A percentile compares a stretch with the other conserved stretches of the same genome.
These are phyloP conservation scores for Selene dorsalis DNA, from an alignment of 2,797 vertebrate genomes.

Conservation along the genomic window DNA sequence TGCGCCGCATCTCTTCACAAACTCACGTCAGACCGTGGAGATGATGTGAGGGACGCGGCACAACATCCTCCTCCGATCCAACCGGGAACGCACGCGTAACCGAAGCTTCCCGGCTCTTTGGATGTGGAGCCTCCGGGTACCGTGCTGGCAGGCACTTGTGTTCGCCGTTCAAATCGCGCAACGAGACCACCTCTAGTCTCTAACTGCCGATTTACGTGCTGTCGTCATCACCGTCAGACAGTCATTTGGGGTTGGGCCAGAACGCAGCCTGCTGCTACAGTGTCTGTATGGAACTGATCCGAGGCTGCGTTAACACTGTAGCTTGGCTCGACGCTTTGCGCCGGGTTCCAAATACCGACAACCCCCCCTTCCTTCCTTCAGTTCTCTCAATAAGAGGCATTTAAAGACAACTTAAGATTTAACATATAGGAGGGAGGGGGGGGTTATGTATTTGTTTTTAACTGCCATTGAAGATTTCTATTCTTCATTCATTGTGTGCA, in stretches of 20 bases:
- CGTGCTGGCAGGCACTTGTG: conserved; percentile 41
- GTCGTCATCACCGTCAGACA: conserved; percentile 70
- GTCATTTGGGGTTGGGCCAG: conserved; percentile 59
- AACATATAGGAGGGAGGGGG: neutral
- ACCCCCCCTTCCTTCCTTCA: too few species aligned
- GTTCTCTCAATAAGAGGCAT: neutral
- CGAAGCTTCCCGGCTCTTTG: conserved; percentile 20
- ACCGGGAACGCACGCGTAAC: conserved; percentile 27
- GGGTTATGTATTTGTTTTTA: neutral
- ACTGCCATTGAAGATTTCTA: neutral
- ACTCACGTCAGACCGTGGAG: neutral
- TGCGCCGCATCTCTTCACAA: conserved; percentile 3
- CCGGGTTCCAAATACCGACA: conserved; percentile 3
- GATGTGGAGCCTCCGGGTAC: conserved; percentile 36
- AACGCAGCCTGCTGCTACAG: conserved; percentile 34
- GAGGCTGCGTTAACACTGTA: conserved; percentile 23
- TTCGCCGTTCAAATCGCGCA: conserved; percentile 55
- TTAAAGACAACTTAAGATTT: conserved; percentile 29
- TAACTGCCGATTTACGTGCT: conserved; percentile 72
- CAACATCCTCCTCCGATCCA: conserved; percentile 26
- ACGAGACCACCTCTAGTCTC: conserved; percentile 49
- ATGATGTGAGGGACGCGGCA: neutral
- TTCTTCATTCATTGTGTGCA: too few species aligned
- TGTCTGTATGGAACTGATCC: neutral
- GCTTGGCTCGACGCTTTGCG: conserved; percentile 5